These are phyloP conservation scores for Variabilichromis moorii DNA, from an alignment of 2,113 vertebrate species.

Conservation along the genomic window DNA sequence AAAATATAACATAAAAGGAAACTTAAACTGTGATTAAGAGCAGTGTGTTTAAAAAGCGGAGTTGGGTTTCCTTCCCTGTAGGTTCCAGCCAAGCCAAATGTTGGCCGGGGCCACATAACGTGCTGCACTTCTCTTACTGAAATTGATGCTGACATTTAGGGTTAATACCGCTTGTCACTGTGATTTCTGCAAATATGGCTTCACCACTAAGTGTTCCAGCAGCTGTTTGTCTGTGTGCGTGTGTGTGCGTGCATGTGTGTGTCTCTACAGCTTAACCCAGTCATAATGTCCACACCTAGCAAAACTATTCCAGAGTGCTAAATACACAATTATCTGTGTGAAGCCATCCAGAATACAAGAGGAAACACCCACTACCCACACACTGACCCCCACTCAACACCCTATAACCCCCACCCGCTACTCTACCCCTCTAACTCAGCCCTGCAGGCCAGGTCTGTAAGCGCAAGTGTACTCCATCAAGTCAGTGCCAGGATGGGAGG, in stretches of 20 bases:
- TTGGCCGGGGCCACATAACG: conserved; percentile 7
- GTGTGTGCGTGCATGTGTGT: not conserved
- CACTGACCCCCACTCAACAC: conserved; percentile 12
- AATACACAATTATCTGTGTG: not conserved
- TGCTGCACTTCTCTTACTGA: conserved; percentile 9
- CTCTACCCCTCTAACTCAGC: not conserved
- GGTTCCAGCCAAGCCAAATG: conserved; percentile 23
- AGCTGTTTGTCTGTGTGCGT: not conserved
- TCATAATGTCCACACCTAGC: conserved; percentile 52
- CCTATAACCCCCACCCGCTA: not conserved
- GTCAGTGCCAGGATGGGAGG: conserved; percentile 27
- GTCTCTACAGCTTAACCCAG: conserved; percentile 36
- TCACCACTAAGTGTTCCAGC: conserved; percentile 41
- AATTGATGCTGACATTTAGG: conserved; percentile 54
- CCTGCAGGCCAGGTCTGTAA: conserved; percentile 2
- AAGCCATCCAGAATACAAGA: conserved; percentile 23
- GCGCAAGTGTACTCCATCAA: conserved; percentile 12
- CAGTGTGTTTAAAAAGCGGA: conserved; percentile 1
- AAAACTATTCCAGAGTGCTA: conserved; percentile 37
- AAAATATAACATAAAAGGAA: conserved; percentile 15
- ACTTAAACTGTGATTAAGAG: conserved; percentile 31
- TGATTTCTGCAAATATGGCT: conserved; percentile 50
- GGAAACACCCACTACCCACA: conserved; percentile 35
- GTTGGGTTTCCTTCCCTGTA: conserved; percentile 31
- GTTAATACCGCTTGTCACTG: conserved; percentile 57